Evolutionary conservation across 53 echinoderm and acorn worm species (phyloP).

Genomic region (Echinarachnius parma): DNA sequence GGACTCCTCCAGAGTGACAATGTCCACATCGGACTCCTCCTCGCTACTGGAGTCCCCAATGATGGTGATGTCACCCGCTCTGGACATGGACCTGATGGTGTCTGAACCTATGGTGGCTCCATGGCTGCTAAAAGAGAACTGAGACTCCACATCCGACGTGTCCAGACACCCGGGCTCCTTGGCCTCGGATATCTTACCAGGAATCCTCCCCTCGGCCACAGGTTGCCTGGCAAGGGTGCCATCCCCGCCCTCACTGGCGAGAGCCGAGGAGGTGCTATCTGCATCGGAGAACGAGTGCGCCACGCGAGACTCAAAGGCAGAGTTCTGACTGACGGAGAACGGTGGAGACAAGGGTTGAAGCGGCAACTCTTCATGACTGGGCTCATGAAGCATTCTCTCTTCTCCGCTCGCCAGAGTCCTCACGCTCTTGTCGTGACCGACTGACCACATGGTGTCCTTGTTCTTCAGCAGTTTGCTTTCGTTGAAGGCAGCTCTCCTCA

Average conservation of each 20-base stretch:
- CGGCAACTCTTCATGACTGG: slow-evolving; percentile 1
- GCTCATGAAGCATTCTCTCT: slow-evolving; percentile 13
- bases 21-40: slow-evolving; percentile 44
- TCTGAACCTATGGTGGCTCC: slow-evolving; percentile 42
- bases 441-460: slow-evolving; percentile 34
- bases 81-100: slow-evolving; percentile 40
- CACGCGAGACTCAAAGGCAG: slow-evolving; percentile 38
- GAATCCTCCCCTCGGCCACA: slow-evolving; percentile 28
- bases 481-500: slow-evolving; percentile 5
- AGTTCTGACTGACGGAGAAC: slow-evolving; percentile 40
- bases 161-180: slow-evolving; percentile 30
- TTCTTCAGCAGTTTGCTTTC: slow-evolving; percentile 5
- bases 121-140: slow-evolving; percentile 46
- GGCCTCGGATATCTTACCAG: slow-evolving; percentile 14
- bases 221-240: slow-evolving; percentile 27
- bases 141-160: slow-evolving; percentile 38
- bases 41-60: slow-evolving; percentile 37
- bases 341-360: slow-evolving; percentile 22
- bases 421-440: slow-evolving; percentile 10
- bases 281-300: slow-evolving; percentile 41
- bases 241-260: slow-evolving; percentile 39
- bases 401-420: slow-evolving; percentile 18
- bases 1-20: slow-evolving; percentile 43
- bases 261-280: slow-evolving; percentile 38
- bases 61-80: slow-evolving; percentile 38